These are phyloP conservation scores for Zophobas atratus DNA, from an alignment of 1,140 invertebrate genomes.

Conservation along the genomic window DNA sequence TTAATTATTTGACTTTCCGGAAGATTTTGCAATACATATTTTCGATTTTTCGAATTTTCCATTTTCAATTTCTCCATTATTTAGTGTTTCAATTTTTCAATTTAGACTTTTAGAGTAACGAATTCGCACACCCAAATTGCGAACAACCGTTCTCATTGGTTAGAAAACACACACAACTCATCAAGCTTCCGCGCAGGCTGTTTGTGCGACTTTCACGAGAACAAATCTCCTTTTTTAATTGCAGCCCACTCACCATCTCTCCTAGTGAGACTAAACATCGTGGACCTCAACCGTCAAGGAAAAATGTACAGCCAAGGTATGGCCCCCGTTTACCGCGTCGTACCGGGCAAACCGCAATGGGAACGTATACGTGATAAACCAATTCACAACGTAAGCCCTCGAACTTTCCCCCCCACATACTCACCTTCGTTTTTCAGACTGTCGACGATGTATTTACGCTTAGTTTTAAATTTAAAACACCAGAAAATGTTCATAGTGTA, in stretches of 20 bases:
- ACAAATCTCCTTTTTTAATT: conserved; percentile 50
- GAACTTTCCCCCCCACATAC: not conserved
- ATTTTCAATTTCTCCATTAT: too few species aligned
- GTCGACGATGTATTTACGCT: conserved; percentile 83
- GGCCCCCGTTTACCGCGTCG: conserved; percentile 83
- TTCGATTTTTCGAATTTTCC: too few species aligned
- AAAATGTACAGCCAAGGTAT: conserved; percentile 95
- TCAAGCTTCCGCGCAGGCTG: too few species aligned
- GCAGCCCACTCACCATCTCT: conserved; percentile 71
- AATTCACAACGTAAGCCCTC: conserved; percentile 71
- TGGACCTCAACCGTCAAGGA: conserved; percentile 91
- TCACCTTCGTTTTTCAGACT: conserved; percentile 70
- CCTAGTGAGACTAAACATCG: conserved; percentile 85
- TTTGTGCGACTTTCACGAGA: conserved; percentile 6
- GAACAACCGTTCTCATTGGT: too few species aligned
- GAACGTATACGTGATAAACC: conserved; percentile 85
- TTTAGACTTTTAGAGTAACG: too few species aligned
- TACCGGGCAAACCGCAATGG: conserved; percentile 83
- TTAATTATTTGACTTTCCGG: too few species aligned
- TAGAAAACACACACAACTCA: too few species aligned
- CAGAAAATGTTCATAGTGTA: conserved; percentile 80
- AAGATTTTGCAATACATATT: too few species aligned
- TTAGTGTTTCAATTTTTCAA: too few species aligned
- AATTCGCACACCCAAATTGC: too few species aligned
- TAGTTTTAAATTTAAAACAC: conserved; percentile 84